Evolutionary conservation across 2,797 vertebrate species (phyloP).

Genomic region (Simalia tracyae): DNA sequence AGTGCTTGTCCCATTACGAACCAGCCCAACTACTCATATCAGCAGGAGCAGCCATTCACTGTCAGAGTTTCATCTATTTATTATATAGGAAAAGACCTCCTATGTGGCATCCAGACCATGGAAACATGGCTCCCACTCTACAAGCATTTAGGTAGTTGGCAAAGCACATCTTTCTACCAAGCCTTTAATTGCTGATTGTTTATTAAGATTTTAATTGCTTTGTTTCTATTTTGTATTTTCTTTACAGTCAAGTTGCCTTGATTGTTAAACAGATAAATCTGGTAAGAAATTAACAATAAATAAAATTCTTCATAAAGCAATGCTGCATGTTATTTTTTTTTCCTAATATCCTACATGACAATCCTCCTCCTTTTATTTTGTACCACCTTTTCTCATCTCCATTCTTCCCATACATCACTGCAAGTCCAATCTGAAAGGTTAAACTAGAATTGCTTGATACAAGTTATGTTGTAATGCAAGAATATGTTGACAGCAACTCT

Average conservation of each 20-base stretch:
- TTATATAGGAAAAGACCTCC: background rate
- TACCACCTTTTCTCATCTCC: background rate
- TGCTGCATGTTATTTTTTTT: background rate
- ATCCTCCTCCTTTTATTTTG: background rate
- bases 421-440: background rate
- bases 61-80: too few species aligned
- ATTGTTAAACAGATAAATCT: background rate
- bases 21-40: background rate
- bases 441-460: background rate
- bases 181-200: background rate
- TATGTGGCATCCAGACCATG: background rate
- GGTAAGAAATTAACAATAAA: background rate
- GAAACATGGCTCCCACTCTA: background rate
- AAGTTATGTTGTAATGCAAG: background rate
- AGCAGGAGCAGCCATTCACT: background rate
- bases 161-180: background rate
- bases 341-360: background rate
- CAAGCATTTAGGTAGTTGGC: too few species aligned
- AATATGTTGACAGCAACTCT: too few species aligned
- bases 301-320: background rate
- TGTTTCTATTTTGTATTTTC: background rate
- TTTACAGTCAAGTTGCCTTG: background rate
- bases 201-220: background rate
- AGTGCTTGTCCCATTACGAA: background rate
- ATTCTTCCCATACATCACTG: background rate